A percentile compares a stretch with the other conserved stretches of the same genome.
Evolutionary conservation across 2,113 vertebrate species (phyloP).

Genomic region (Cettia cetti): DNA sequence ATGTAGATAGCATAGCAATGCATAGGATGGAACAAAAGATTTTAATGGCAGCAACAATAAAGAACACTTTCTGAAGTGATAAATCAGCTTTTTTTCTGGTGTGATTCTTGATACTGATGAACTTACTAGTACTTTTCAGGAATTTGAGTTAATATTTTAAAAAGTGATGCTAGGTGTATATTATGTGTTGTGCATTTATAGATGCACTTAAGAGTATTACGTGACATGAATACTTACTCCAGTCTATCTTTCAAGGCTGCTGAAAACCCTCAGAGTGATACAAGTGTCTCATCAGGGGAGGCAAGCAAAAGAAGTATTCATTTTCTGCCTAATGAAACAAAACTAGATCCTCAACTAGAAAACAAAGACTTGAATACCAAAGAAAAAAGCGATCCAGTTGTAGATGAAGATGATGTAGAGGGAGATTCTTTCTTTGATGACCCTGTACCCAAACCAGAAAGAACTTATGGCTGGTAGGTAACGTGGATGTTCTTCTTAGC

Average conservation of each 20-base stretch:
- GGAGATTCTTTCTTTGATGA: slow-evolving; percentile 96
- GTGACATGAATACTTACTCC: background rate
- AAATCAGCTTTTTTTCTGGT: background rate
- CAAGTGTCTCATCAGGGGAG: slow-evolving; percentile 62
- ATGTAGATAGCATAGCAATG: background rate
- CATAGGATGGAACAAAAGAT: background rate
- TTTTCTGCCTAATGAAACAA: slow-evolving; percentile 48
- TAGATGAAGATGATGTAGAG: slow-evolving; percentile 75
- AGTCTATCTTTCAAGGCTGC: slow-evolving; percentile 40
- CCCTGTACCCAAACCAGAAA: slow-evolving; percentile 87
- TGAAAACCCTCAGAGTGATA: slow-evolving; percentile 67
- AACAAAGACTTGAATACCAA: slow-evolving; percentile 20
- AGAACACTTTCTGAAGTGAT: background rate
- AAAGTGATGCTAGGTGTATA: background rate
- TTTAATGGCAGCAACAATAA: background rate
- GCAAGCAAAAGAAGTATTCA: slow-evolving; percentile 64
- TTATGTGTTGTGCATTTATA: background rate
- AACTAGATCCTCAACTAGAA: slow-evolving; percentile 43
- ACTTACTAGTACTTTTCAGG: background rate
- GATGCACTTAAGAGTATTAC: background rate
- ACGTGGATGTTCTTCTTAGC: background rate
- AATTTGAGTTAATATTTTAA: background rate
- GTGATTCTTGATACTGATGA: background rate
- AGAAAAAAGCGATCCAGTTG: slow-evolving; percentile 42
- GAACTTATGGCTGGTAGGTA: slow-evolving; percentile 83